phyloP scores from a whole-genome alignment of 2,797 vertebrate species.

The Oreochromis mossambicus region DNA sequence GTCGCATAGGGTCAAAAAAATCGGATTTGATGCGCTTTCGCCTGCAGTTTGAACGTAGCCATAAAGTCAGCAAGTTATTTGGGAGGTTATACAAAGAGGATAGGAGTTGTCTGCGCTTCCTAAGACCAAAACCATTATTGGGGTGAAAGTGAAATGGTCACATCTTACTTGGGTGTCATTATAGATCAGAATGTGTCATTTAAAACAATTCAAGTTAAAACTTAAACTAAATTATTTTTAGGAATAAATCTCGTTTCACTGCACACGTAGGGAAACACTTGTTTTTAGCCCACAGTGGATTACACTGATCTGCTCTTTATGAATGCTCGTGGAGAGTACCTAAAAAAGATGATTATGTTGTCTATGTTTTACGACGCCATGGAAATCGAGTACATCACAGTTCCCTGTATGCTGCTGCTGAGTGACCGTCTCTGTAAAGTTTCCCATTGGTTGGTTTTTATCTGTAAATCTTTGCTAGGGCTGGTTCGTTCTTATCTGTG shows the following conservation, averaged over 20 bases:
- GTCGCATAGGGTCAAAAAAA: too few relatives aligned
- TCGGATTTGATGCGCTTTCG: too few relatives aligned
- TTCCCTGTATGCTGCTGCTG: not conserved
- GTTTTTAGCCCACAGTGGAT: not conserved
- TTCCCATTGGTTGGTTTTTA: not conserved
- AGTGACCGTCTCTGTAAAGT: not conserved
- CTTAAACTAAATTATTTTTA: not conserved
- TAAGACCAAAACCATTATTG: accelerated
- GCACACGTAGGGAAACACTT: not conserved
- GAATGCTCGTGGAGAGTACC: not conserved
- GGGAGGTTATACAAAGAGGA: not conserved
- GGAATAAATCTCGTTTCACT: accelerated
- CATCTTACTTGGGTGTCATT: not conserved
- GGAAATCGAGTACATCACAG: not conserved
- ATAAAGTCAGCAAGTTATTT: not conserved
- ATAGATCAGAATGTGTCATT: not conserved
- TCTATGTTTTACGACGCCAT: not conserved
- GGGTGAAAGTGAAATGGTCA: not conserved
- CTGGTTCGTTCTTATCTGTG: not conserved
- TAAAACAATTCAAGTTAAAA: not conserved
- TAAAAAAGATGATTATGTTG: not conserved
- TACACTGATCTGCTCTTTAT: accelerated
- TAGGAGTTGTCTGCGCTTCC: not conserved
- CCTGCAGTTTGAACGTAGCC: too few relatives aligned
- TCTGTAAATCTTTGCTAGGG: not conserved